These are phyloP conservation scores for Acanthosepion esculentum DNA, from an alignment of 2,888 invertebrate genomes.

Conservation along the genomic window DNA sequence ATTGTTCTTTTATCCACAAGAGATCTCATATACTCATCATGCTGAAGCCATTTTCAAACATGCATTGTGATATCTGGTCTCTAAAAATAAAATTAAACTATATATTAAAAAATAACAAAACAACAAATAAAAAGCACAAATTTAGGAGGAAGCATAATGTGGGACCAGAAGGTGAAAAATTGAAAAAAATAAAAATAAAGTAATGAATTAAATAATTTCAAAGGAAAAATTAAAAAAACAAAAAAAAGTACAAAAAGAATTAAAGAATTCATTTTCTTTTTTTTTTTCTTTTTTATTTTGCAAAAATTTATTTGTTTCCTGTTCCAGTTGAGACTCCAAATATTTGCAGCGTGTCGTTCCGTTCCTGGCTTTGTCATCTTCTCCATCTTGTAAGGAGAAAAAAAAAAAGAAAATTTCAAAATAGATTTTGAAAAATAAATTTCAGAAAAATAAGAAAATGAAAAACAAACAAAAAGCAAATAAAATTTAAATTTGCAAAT, in stretches of 20 bases:
- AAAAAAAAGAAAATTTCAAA: background rate
- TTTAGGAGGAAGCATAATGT: background rate
- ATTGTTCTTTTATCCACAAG: background rate
- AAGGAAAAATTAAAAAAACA: background rate
- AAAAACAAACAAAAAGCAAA: background rate
- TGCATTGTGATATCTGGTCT: background rate
- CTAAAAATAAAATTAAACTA: background rate
- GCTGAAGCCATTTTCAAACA: background rate
- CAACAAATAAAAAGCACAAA: background rate
- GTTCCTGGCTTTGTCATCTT: conserved; percentile 5
- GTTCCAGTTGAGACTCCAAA: background rate
- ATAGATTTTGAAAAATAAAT: conserved; percentile 24
- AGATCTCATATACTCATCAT: background rate
- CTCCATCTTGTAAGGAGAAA: background rate
- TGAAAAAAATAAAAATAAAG: background rate
- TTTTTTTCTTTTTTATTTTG: too few species aligned
- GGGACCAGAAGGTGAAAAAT: background rate
- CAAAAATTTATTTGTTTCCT: background rate
- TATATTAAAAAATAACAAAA: background rate
- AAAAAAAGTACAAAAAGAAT: background rate
- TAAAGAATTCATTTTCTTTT: background rate
- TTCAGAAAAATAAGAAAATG: background rate
- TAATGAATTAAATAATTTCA: background rate
- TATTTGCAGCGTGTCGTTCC: background rate
- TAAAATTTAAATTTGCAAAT: background rate